Percentiles rank a stretch among this genome's conserved stretches.
Evolutionary conservation across 2,888 invertebrate genomes (phyloP).

Genomic region (Eulithis testata): DNA sequence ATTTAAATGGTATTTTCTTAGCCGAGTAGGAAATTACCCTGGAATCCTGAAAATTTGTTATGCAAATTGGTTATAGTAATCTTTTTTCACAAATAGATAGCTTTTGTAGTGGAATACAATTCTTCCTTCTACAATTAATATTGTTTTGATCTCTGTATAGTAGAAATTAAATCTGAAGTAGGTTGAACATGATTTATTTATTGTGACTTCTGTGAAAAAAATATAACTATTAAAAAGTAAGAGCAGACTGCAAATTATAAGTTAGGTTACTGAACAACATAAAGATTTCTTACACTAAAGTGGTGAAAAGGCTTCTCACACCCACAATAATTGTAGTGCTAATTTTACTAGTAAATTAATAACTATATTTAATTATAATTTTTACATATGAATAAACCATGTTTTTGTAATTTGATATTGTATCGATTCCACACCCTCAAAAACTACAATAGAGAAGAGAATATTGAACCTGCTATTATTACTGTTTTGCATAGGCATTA

Average conservation of each 20-base stretch:
- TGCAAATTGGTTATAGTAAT: slow-evolving; percentile 10
- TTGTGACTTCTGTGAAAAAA: slow-evolving; percentile 43
- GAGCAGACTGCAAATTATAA: slow-evolving; percentile 56
- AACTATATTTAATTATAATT: slow-evolving; percentile 65
- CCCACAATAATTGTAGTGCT: slow-evolving; percentile 64
- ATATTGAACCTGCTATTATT: slow-evolving; percentile 10
- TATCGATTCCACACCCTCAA: slow-evolving; percentile 64
- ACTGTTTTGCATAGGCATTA: slow-evolving; percentile 18
- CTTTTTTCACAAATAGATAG: slow-evolving; percentile 4
- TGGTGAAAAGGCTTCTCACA: slow-evolving; percentile 57
- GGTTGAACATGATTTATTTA: slow-evolving; percentile 55
- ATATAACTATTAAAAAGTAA: slow-evolving; percentile 11
- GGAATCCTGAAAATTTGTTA: background rate
- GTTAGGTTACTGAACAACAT: slow-evolving; percentile 56
- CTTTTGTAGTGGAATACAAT: background rate
- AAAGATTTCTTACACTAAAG: slow-evolving; percentile 45
- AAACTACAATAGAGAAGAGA: slow-evolving; percentile 3
- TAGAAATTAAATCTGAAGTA: slow-evolving; percentile 74
- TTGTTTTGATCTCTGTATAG: slow-evolving; percentile 77
- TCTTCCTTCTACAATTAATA: slow-evolving; percentile 56
- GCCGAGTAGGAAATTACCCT: background rate
- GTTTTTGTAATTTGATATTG: slow-evolving; percentile 66
- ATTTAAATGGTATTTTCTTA: slow-evolving; percentile 1
- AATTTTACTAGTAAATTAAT: slow-evolving; percentile 71
- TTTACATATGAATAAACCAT: slow-evolving; percentile 66